Evolutionary conservation across 2,797 vertebrate genomes (phyloP).

Genomic region (Chelon auratus): DNA sequence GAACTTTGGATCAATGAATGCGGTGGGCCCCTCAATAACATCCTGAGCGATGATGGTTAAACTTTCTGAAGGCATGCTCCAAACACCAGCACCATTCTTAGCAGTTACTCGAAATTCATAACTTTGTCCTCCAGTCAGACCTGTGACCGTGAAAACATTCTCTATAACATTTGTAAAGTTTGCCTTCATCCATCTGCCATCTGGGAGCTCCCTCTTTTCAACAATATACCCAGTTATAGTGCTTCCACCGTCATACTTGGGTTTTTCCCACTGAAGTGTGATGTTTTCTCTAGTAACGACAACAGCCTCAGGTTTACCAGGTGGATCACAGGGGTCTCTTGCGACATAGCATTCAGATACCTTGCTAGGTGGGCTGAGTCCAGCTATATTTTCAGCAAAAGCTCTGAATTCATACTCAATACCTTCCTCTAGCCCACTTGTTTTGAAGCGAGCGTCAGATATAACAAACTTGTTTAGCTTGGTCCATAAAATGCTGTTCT

Average conservation of each 20-base stretch:
- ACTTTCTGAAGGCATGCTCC: conserved; percentile 91
- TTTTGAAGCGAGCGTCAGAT: conserved; percentile 90
- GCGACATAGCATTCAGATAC: conserved; percentile 91
- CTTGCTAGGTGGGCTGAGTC: conserved; percentile 90
- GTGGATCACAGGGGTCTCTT: conserved; percentile 92
- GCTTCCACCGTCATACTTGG: conserved; percentile 92
- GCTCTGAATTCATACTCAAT: conserved; percentile 95
- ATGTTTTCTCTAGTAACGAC: conserved; percentile 90
- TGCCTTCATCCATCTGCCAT: conserved; percentile 95
- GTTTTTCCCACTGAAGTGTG: conserved; percentile 92
- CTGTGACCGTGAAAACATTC: conserved; percentile 90
- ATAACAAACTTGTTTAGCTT: conserved; percentile 92
- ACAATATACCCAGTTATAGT: conserved; percentile 92
- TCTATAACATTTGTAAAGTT: conserved; percentile 93
- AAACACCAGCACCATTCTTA: conserved; percentile 92
- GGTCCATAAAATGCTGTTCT: conserved; percentile 95
- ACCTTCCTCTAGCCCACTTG: conserved; percentile 91
- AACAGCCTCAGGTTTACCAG: conserved; percentile 91
- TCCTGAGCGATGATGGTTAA: conserved; percentile 90
- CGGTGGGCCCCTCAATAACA: conserved; percentile 91
- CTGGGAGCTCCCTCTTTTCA: conserved; percentile 93
- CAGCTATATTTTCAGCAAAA: conserved; percentile 93
- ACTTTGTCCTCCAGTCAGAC: conserved; percentile 89
- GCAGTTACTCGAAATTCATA: conserved; percentile 95
- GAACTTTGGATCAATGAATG: conserved; percentile 90